Base-by-base conservation (phyloP, 1,140 invertebrate genomes). In the Onthophagus taurus region DNA sequence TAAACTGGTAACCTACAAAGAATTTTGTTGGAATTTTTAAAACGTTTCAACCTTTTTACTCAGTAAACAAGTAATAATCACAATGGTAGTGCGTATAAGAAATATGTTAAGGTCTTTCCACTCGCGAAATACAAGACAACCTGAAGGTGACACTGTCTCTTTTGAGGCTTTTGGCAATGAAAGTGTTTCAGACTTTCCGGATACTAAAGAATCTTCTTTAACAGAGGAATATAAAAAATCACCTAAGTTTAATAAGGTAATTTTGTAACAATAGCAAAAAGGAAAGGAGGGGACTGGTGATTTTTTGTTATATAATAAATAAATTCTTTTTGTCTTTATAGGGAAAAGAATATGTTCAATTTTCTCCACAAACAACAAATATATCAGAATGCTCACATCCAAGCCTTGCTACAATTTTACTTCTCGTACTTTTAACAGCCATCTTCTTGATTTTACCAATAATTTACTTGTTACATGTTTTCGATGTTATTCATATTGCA, bases 101-200 rank as follows among this genome's bases (percentile, higher is more conserved):
- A n/a, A n/a, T n/a, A n/a, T n/a, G n/a, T n/a, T n/a, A n/a, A n/a
- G n/a, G n/a, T n/a, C n/a, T n/a, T n/a, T n/a, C n/a, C n/a, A n/a
- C n/a, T n/a, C n/a, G n/a, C n/a, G n/a, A n/a, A n/a, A n/a, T n/a
- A n/a, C n/a, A n/a, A n/a, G n/a, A n/a, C n/a, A n/a, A n/a, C n/a
- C n/a, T n/a, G n/a, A n/a, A n/a, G n/a, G 44, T 31, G 52, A 60
- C 47, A 50, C 58, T 11, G 70, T 74, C 12, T 72, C 70, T 2
- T 75, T 75, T 53, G 72, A 74, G 53, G 68, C 72, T 18, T 74
- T 74, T 53, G 71, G 67, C 37, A 70, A 72, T 51, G 72, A 72
- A 6, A 52, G 63, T 61, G 19, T 62, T 67, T 6, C 34, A n/a
- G 51, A 54, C 17, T 59, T 49, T 31, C 61, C 66, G 4, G 65